Percentiles rank a stretch among this genome's conserved stretches.
Evolutionary conservation across 2,113 vertebrate genomes (phyloP).

Genomic region (Aptenodytes forsteri): DNA sequence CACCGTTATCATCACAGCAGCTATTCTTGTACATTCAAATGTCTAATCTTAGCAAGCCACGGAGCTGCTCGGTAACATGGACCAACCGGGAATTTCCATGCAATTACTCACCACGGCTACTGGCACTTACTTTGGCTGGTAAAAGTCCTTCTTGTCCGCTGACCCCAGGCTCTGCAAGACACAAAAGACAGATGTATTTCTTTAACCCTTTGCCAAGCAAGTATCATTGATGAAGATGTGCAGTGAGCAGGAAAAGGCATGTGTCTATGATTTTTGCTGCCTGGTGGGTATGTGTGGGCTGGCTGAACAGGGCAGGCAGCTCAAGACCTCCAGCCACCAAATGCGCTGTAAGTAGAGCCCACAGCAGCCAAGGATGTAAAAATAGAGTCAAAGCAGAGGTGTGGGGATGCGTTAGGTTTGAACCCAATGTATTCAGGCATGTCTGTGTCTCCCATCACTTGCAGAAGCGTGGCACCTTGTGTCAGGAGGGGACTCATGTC

Average conservation of each 20-base stretch:
- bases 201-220: background rate
- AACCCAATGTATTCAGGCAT: background rate
- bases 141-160: slow-evolving; percentile 83
- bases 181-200: background rate
- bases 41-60: slow-evolving; percentile 50
- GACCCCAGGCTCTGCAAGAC: slow-evolving; percentile 85
- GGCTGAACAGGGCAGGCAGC: background rate
- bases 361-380: background rate
- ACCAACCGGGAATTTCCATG: slow-evolving; percentile 26
- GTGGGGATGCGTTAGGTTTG: background rate
- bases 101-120: slow-evolving; percentile 20
- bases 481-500: background rate
- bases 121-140: slow-evolving; percentile 81
- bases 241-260: background rate
- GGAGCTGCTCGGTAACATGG: background rate
- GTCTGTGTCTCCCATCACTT: background rate
- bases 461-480: background rate
- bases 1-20: slow-evolving; percentile 24
- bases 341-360: rapidly evolving
- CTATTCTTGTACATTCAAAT: slow-evolving; percentile 30
- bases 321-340: background rate
- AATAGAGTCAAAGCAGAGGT: background rate
- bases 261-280: background rate
- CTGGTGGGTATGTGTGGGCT: rapidly evolving
- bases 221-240: background rate